These are phyloP conservation scores for Coryphaenoides rupestris DNA, from an alignment of 2,113 vertebrate species.

Conservation along the genomic window DNA sequence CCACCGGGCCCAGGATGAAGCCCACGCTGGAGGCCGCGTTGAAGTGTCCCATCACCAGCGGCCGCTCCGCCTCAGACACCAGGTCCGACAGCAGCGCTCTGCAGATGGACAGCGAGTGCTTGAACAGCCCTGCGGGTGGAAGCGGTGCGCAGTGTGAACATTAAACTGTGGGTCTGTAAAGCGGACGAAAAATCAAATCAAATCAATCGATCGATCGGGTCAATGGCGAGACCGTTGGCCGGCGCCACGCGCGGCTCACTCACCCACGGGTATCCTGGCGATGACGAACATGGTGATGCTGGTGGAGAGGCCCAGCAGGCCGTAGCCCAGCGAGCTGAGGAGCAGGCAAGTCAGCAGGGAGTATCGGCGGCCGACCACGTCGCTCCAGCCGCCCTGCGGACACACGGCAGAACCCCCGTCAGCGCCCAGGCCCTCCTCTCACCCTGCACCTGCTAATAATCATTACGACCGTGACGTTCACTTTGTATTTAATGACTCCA, in stretches of 20 bases:
- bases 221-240: too few species aligned
- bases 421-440: too few species aligned
- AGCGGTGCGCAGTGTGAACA: neutral
- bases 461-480: too few species aligned
- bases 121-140: conserved; percentile 85
- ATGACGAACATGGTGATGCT: conserved; percentile 82
- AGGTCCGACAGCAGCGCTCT: conserved; percentile 92
- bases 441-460: too few species aligned
- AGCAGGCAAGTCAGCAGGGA: conserved; percentile 87
- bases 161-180: too few species aligned
- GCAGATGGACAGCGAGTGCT: conserved; percentile 92
- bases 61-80: conserved; percentile 84
- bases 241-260: too few species aligned
- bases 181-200: too few species aligned
- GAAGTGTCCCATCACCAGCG: conserved; percentile 88
- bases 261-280: conserved; percentile 88
- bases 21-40: conserved; percentile 88
- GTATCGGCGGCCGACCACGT: conserved; percentile 82
- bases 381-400: conserved; percentile 92
- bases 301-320: conserved; percentile 83
- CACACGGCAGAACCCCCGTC: too few species aligned
- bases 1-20: conserved; percentile 91
- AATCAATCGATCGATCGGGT: too few species aligned
- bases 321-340: conserved; percentile 85
- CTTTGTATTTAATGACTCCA: too few species aligned